phyloP scores from a whole-genome alignment of 2,888 invertebrate species.

The Athetis lepigone region DNA sequence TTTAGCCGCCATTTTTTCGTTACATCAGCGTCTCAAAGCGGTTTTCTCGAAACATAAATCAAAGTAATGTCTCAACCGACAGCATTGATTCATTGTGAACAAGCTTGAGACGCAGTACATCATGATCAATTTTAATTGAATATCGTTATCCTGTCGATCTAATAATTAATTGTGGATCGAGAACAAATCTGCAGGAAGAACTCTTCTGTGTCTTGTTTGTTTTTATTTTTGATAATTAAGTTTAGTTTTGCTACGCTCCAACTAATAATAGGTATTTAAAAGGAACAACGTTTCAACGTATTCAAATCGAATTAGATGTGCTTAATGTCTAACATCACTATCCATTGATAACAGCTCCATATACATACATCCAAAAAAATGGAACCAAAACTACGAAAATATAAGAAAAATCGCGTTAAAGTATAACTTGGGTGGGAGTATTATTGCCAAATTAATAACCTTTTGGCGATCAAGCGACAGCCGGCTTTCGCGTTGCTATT shows the following conservation, averaged over 20 bases:
- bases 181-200: not conserved
- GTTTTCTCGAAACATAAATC: slow-evolving; percentile 23
- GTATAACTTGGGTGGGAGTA: no score
- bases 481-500: no score
- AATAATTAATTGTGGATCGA: slow-evolving; percentile 32
- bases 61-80: slow-evolving; percentile 1
- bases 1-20: not conserved
- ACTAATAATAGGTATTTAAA: no score
- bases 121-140: slow-evolving; percentile 37
- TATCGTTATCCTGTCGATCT: slow-evolving; percentile 6
- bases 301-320: no score
- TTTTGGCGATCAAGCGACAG: no score
- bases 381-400: no score
- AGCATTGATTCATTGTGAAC: slow-evolving; percentile 9
- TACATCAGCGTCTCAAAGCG: not conserved
- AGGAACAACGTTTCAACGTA: no score
- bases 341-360: no score
- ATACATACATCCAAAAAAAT: no score
- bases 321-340: no score
- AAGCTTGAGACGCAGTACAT: not conserved
- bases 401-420: no score
- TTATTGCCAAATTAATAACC: no score
- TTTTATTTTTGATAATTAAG: not conserved
- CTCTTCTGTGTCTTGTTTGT: not conserved
- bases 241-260: not conserved